These are phyloP conservation scores for Pelvicachromis taeniatus DNA, from an alignment of 2,113 vertebrate genomes.

Conservation along the genomic window DNA sequence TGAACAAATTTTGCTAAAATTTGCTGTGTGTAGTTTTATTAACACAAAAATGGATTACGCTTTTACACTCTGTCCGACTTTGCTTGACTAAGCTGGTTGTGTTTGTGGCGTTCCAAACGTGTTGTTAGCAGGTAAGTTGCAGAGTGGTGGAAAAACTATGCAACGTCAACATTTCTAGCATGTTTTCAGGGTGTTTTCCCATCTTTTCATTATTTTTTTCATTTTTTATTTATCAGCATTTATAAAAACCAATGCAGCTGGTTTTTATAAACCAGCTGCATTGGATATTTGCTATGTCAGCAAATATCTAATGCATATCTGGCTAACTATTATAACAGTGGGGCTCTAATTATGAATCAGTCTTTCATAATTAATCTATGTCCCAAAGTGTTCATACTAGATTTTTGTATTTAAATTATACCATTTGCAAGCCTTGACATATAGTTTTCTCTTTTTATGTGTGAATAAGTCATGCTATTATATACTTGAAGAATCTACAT, in stretches of 20 bases:
- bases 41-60: not conserved
- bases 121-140: not conserved
- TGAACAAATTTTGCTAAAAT: not conserved
- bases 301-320: not conserved
- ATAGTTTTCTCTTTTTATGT: not conserved
- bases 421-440: fast-evolving
- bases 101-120: not conserved
- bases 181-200: fast-evolving
- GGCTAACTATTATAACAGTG: not conserved
- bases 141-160: not conserved
- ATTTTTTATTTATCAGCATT: not conserved
- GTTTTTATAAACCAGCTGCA: too few relatives aligned
- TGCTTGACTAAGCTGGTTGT: not conserved
- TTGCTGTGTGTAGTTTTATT: not conserved
- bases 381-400: not conserved
- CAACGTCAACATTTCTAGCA: not conserved
- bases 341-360: not conserved
- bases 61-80: not conserved
- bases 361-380: not conserved
- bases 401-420: not conserved
- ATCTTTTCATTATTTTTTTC: fast-evolving
- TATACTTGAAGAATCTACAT: not conserved
- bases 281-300: too few relatives aligned
- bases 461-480: not conserved
- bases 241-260: fast-evolving